Conservation (phyloP, 2,113 vertebrate species). For the Gracilinanus agilis region DNA sequence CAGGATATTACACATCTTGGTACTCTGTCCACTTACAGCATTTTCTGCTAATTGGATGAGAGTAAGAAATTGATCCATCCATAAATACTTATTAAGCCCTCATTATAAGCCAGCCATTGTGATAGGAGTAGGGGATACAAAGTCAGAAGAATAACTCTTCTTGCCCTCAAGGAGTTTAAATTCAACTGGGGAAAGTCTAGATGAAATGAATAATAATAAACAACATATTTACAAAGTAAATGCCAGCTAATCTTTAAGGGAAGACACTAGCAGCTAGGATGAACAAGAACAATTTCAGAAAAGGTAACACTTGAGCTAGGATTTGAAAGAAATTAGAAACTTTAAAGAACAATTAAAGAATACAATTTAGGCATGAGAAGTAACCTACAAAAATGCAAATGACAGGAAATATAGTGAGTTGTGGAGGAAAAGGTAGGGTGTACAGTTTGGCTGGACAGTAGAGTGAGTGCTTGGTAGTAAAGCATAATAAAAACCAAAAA, state of each 20-base stretch:
- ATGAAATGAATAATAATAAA: background rate
- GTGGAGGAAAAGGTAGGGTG: background rate
- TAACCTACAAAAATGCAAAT: background rate
- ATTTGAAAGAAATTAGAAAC: background rate
- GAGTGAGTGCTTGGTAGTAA: background rate
- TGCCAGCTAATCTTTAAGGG: background rate
- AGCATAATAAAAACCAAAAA: too few species aligned
- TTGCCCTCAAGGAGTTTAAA: background rate
- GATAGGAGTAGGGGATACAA: background rate
- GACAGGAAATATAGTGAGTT: background rate
- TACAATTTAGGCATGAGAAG: background rate
- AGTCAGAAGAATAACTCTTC: background rate
- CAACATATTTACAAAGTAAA: background rate
- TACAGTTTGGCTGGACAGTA: background rate
- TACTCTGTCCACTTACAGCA: background rate
- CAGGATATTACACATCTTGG: background rate
- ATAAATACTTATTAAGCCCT: background rate
- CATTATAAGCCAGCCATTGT: background rate
- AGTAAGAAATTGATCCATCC: background rate
- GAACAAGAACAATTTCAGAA: background rate
- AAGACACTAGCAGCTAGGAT: background rate
- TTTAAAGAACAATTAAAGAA: background rate
- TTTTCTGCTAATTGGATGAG: background rate
- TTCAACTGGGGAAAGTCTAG: background rate
- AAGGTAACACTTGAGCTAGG: background rate